Base-by-base conservation (phyloP, 2,888 invertebrate species). In the Petrolisthes manimaculis region DNA sequence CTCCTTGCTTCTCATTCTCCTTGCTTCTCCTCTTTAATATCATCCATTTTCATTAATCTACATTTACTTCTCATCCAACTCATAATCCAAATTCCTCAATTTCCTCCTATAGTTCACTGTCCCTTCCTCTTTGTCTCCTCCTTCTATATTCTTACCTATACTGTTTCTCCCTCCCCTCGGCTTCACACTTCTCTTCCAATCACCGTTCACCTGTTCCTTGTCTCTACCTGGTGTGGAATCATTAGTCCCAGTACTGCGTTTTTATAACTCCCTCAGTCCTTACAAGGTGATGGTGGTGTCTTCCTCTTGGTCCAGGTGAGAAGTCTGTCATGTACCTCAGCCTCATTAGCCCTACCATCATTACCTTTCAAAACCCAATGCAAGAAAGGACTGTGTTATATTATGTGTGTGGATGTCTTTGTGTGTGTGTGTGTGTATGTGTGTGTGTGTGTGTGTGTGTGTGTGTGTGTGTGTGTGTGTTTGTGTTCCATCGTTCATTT, bases 391-490 rank as follows among this genome's bases (percentile, higher is more conserved):
- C 18, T 61, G 18, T 24, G 9, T 12, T 75, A 12, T 12, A 21
- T 21, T 24, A 1, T 75, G 75, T 75, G 75, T 75, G 75, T n/a
- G 75, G 9, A 18, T 61, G 61, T 61, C 1, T 61, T 1, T 61
- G 61, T 61, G 61, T 18, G 71, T 18, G 71, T 18, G 71, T 18
- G 71, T 18, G 71, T 18, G 71, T 18, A 5, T 18, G 71, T 18
- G 71, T 18, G 71, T 18, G 71, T 18, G 71, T 18, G 71, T 18
- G 71, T 18, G 71, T 54, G 79, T 54, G 51, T 54, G 79, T 54
- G 79, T 54, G 18, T 79, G 5, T 79, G 54, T 79, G 79, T 54
- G 79, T 53, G 53, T 5, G 54, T 79, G 14, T 54, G 79, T 18
- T 12, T 54, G 79, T 12, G 18, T 51, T 12, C 37, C 24, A 0